Conservation (phyloP, 2,888 invertebrate genomes). For the Heteromurus nitidus region DNA sequence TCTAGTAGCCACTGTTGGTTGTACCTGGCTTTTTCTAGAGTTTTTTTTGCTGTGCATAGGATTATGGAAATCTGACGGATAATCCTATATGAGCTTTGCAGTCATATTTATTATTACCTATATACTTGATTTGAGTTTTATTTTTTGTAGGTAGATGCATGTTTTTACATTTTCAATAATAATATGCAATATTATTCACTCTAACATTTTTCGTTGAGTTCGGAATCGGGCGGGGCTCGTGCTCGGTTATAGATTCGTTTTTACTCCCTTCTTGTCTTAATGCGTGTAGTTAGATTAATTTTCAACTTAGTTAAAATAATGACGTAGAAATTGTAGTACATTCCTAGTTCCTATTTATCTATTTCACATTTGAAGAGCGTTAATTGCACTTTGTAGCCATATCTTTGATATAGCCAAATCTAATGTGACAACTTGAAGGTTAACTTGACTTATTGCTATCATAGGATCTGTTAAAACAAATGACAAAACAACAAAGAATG, state of each 20-base stretch:
- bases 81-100: conserved; percentile 36
- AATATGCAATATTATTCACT: background rate
- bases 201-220: background rate
- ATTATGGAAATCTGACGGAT: conserved; percentile 43
- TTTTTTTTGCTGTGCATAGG: conserved; percentile 32
- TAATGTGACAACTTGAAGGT: too few species aligned
- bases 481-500: conserved; percentile 72
- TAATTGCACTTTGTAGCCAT: conserved; percentile 25
- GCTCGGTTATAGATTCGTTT: background rate
- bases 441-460: conserved; percentile 3
- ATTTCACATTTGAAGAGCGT: conserved; percentile 5
- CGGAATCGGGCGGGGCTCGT: background rate
- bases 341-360: background rate
- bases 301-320: conserved; percentile 6
- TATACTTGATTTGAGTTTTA: conserved; percentile 54
- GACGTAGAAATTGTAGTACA: conserved; percentile 28
- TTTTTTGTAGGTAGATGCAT: conserved; percentile 52
- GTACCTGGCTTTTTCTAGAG: conserved; percentile 41
- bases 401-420: background rate
- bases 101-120: conserved; percentile 13
- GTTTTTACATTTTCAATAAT: conserved; percentile 19
- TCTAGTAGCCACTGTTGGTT: conserved; percentile 52
- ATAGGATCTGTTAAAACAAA: conserved; percentile 68
- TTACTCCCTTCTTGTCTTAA: background rate
- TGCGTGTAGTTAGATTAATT: conserved; percentile 28